A percentile compares a stretch with the other conserved stretches of the same genome.
These are phyloP conservation scores for Periophthalmodon schlosseri DNA, from an alignment of 2,113 vertebrate species.

Conservation along the genomic window DNA sequence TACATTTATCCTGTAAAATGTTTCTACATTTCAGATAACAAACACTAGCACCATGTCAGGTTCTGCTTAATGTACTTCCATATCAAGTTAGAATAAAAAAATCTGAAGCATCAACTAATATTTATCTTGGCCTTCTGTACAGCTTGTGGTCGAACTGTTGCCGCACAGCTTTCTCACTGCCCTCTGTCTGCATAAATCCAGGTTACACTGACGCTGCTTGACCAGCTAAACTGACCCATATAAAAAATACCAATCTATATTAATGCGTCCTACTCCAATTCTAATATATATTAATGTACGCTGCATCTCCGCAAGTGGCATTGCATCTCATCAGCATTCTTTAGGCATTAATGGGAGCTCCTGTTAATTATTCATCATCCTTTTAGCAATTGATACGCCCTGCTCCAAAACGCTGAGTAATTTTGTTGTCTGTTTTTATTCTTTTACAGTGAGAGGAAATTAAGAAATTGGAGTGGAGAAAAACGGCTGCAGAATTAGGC, in stretches of 20 bases:
- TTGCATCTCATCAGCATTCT: slow-evolving; percentile 62
- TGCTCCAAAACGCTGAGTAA: slow-evolving; percentile 39
- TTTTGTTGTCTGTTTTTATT: slow-evolving; percentile 25
- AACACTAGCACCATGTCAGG: not conserved
- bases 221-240: slow-evolving; percentile 63
- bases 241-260: slow-evolving; percentile 72
- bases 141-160: not conserved
- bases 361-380: slow-evolving; percentile 68
- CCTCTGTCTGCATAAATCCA: slow-evolving; percentile 38
- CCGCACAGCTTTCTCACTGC: not conserved
- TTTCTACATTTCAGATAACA: not conserved
- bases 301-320: slow-evolving; percentile 51
- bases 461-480: slow-evolving; percentile 21
- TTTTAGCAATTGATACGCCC: slow-evolving; percentile 51
- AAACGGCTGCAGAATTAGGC: not conserved
- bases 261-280: slow-evolving; percentile 68
- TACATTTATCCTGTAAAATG: too few species aligned
- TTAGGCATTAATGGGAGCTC: slow-evolving; percentile 49
- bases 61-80: not conserved
- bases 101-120: too few species aligned
- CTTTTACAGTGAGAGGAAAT: slow-evolving; percentile 19
- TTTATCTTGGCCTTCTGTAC: not conserved
- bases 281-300: slow-evolving; percentile 75
- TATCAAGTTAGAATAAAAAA: not conserved
- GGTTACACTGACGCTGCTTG: slow-evolving; percentile 53